Evolutionary conservation across 1,140 invertebrate species (phyloP).

Genomic region (Heliconius melpomene): DNA sequence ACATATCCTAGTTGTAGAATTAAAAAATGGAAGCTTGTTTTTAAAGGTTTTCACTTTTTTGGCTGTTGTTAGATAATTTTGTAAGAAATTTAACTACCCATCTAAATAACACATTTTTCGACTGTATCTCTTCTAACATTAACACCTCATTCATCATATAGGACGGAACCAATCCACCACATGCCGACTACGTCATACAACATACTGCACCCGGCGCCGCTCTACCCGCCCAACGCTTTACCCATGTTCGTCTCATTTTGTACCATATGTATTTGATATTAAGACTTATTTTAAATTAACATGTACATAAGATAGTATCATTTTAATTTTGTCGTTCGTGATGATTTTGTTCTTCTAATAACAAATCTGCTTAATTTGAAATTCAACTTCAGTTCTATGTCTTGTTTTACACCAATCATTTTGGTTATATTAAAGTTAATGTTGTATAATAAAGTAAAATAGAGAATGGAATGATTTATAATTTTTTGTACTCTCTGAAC

Average conservation of each 20-base stretch:
- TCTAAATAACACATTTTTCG: background rate
- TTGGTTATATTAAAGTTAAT: too few relatives aligned
- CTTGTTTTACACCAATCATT: too few relatives aligned
- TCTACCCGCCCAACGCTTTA: conserved; percentile 60
- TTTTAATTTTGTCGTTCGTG: background rate
- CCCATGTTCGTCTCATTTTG: conserved; percentile 49
- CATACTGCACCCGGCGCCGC: conserved; percentile 71
- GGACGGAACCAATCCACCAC: conserved; percentile 51
- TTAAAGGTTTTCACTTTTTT: too few relatives aligned
- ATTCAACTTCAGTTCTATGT: too few relatives aligned
- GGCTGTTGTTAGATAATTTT: too few relatives aligned
- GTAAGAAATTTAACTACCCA: background rate
- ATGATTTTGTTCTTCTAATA: too few relatives aligned
- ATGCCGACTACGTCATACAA: conserved; percentile 58
- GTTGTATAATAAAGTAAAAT: too few relatives aligned
- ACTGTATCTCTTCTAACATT: background rate
- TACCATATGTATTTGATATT: conserved; percentile 56
- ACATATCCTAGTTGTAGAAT: too few relatives aligned
- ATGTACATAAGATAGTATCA: background rate
- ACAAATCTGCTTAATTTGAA: too few relatives aligned
- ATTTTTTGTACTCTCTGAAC: too few relatives aligned
- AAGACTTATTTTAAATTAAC: conserved; percentile 72
- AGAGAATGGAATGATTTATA: too few relatives aligned
- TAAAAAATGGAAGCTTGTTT: too few relatives aligned
- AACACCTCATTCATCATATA: conserved; percentile 7